Percentiles rank a stretch among this genome's conserved stretches.
These are phyloP conservation scores for Nemotelus pantherinus DNA, from an alignment of 2,888 invertebrate genomes.

Conservation along the genomic window DNA sequence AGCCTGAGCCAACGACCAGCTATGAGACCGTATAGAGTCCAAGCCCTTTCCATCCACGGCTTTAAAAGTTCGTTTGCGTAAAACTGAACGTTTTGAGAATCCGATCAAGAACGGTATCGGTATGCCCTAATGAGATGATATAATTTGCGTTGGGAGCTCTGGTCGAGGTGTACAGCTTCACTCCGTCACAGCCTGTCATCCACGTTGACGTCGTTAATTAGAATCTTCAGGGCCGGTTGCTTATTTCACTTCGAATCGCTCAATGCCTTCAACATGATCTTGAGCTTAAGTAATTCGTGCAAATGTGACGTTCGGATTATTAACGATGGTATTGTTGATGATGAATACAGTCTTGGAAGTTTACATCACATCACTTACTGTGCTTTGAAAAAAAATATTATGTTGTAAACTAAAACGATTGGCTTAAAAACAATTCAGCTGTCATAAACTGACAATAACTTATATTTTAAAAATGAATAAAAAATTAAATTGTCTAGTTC, in stretches of 20 bases:
- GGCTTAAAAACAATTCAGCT: too few species aligned
- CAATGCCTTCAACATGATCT: conserved; percentile 6
- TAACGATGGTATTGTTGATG: not conserved
- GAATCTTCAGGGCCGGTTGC: conserved; percentile 16
- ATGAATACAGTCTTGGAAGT: not conserved
- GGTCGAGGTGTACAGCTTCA: not conserved
- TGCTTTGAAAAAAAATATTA: not conserved
- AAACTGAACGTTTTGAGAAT: not conserved
- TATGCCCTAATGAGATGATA: conserved; percentile 36
- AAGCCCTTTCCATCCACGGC: not conserved
- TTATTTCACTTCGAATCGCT: not conserved
- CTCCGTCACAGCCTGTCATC: not conserved
- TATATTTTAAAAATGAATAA: too few species aligned
- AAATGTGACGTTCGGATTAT: not conserved
- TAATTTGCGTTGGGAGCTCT: conserved; percentile 6
- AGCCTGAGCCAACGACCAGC: not conserved
- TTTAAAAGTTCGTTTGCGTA: conserved; percentile 16
- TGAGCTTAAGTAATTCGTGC: conserved; percentile 2
- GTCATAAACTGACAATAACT: too few species aligned
- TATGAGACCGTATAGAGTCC: not conserved
- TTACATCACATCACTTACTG: not conserved
- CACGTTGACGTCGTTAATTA: conserved; percentile 28
- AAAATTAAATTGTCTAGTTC: too few species aligned
- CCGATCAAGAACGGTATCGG: conserved; percentile 10
- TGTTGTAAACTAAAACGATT: too few species aligned